Percentiles rank a stretch among this genome's conserved stretches.
These are phyloP conservation scores for Drosophila anomalata DNA, from an alignment of 2,888 invertebrate species.

Conservation along the genomic window DNA sequence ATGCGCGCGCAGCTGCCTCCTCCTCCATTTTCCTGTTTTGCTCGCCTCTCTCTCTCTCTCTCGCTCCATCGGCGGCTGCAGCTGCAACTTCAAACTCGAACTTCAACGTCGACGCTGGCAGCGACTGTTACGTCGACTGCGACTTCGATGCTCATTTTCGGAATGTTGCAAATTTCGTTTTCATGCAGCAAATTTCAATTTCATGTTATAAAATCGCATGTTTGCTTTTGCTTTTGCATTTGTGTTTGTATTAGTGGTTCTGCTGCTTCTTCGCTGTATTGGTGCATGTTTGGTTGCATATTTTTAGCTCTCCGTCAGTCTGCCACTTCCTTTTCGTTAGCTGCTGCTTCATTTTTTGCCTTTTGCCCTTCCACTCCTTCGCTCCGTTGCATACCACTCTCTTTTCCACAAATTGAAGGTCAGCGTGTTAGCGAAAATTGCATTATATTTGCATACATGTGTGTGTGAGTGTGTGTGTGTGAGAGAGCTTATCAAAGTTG, in stretches of 20 bases:
- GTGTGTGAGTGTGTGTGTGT: constrained; percentile 3
- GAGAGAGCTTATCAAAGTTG: constrained; percentile 27
- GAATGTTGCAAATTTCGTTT: constrained; percentile 77
- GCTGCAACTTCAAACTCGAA: constrained; percentile 30
- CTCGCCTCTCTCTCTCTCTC: not conserved
- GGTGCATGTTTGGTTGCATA: constrained; percentile 43
- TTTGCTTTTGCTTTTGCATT: constrained; percentile 30
- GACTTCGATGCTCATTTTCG: constrained; percentile 58
- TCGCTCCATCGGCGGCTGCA: not conserved
- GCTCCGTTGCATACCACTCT: constrained; percentile 10
- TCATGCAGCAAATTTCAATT: constrained; percentile 79
- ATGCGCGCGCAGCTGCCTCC: constrained; percentile 67
- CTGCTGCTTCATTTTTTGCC: constrained; percentile 19
- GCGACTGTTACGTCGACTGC: constrained; percentile 17
- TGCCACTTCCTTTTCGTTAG: constrained; percentile 49
- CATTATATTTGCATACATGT: constrained; percentile 45
- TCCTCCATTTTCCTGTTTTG: constrained; percentile 12
- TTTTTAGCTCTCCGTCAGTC: constrained; percentile 66
- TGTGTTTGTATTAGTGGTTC: constrained; percentile 36
- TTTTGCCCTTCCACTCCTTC: constrained; percentile 16
- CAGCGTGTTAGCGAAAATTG: constrained; percentile 74
- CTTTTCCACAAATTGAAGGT: constrained; percentile 63
- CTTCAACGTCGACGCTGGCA: constrained; percentile 15
- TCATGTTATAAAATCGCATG: constrained; percentile 69
- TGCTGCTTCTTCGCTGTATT: constrained; percentile 10